Evolutionary conservation across 1,140 invertebrate species (phyloP), one percentile per base, ranked within the genome.

Genomic region (Plectus sambesii): DNA sequence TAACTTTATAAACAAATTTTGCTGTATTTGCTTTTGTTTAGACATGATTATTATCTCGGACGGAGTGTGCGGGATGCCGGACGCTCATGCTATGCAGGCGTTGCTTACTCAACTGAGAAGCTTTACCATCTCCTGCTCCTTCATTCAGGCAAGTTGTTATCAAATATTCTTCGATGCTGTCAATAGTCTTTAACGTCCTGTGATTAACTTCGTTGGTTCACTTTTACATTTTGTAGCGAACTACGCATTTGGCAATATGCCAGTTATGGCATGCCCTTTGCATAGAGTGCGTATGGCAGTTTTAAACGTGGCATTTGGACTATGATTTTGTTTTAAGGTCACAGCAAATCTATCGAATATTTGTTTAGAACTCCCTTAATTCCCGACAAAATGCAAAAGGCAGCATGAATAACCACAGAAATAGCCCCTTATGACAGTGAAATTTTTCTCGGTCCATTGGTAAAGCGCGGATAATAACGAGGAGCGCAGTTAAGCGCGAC

Each of bases 1-100:
- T 24, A 47, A 42, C 25, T 17, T 24, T 20, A 23, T 2, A 39
- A 25, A 22, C 41, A 41, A 24, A n/a, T 0, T 2, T 19, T 56
- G 17, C 20, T 8, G n/a, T 41, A 39, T 12, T 41, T 27, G 36
- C 26, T 8, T 36, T n/a, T n/a, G n/a, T 75, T 39, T 65, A 84
- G 82, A 82, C 71, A 78, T 87, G 64, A 75, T 86, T 41, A 76
- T 87, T 33, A 77, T 87, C 44, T 82, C 83, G 12, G 84, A 87
- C 72, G 84, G 83, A 2, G 79, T 84, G 42, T 77, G 85, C n/a
- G 80, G 80, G 47, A 75, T 83, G 15, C 80, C 83, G 5, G 82
- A 85, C 68, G 76, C 79, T 22, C 77, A 78, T 56, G 75, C 81
- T 30, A 75, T 85, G 56, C 83, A 87, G 59, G 77, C 78, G 8